Evolutionary conservation across 2,888 invertebrate genomes (phyloP).

Genomic region (Ashinkailepas kermadecensis): DNA sequence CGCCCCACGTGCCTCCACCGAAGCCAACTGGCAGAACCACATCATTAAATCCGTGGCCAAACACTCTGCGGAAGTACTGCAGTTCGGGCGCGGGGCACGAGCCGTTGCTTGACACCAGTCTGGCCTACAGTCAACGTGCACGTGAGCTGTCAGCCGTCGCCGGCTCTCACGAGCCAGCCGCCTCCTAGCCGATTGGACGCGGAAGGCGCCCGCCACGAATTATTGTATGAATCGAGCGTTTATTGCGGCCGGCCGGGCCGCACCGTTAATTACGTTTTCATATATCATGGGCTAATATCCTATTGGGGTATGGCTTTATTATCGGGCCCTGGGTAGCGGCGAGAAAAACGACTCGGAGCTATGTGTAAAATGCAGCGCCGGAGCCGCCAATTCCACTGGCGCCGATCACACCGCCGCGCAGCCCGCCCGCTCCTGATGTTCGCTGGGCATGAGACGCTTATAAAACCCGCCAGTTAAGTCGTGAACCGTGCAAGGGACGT

Average conservation of each 20-base stretch:
- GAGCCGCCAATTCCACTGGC: background rate
- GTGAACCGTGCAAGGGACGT: background rate
- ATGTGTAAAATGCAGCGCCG: conserved; percentile 8
- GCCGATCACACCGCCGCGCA: background rate
- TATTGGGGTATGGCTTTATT: conserved; percentile 12
- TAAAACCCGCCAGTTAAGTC: background rate
- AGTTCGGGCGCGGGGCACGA: too few relatives aligned
- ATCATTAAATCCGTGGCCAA: too few relatives aligned
- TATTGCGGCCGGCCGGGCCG: background rate
- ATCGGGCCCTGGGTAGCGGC: background rate
- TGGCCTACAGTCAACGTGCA: too few relatives aligned
- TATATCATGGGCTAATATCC: conserved; percentile 19
- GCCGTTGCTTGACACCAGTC: too few relatives aligned
- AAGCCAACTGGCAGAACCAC: too few relatives aligned
- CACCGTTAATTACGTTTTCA: conserved; percentile 19
- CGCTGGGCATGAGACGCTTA: background rate
- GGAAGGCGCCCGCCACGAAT: background rate
- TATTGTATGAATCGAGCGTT: conserved; percentile 11
- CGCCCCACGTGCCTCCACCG: too few relatives aligned
- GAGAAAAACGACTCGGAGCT: conserved; percentile 1
- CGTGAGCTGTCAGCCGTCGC: too few relatives aligned
- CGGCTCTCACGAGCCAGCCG: too few relatives aligned
- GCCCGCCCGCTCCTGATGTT: background rate
- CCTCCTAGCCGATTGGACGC: too few relatives aligned
- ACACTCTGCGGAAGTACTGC: too few relatives aligned